A percentile compares a stretch with the other conserved stretches of the same genome.
Conservation (phyloP, 2,888 invertebrate genomes). For the Reticulitermes lucifugus region DNA sequence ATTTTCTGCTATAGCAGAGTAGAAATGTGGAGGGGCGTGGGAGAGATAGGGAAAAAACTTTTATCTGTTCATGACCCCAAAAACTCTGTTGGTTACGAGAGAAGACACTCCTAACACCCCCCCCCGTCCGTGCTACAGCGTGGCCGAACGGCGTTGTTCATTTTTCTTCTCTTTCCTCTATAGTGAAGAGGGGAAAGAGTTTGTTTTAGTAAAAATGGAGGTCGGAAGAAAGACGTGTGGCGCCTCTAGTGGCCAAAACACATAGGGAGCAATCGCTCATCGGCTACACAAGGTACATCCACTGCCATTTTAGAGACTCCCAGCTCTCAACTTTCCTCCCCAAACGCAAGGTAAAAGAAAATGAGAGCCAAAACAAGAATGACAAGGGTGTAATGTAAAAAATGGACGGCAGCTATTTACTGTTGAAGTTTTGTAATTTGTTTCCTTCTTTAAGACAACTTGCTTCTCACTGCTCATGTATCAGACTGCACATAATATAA, state of each 20-base stretch:
- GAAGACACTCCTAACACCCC: not conserved
- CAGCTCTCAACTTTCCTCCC: not conserved
- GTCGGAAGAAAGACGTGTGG: slow-evolving; percentile 11
- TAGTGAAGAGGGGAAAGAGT: not conserved
- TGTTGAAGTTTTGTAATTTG: not conserved
- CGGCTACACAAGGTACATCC: slow-evolving; percentile 1
- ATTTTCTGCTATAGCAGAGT: slow-evolving; percentile 5
- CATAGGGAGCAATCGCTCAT: slow-evolving; percentile 4
- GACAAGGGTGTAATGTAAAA: not conserved
- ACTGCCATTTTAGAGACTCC: not conserved
- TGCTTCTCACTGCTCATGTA: not conserved
- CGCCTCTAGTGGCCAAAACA: slow-evolving; percentile 10
- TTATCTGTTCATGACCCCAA: slow-evolving; percentile 24
- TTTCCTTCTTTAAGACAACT: not conserved
- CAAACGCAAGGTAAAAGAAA: not conserved
- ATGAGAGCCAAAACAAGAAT: not conserved
- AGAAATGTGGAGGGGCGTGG: not conserved
- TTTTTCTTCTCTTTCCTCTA: slow-evolving; percentile 4
- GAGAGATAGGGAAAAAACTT: not conserved
- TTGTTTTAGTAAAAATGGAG: slow-evolving; percentile 26
- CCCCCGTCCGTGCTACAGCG: not conserved
- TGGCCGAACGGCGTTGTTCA: not conserved
- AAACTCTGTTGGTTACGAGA: slow-evolving; percentile 17
- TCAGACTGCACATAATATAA: not conserved
- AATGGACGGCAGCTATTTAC: slow-evolving; percentile 3